Evolutionary conservation across 2,888 invertebrate species (phyloP), one percentile per base, ranked within the genome.

Genomic region (Phania funesta): DNA sequence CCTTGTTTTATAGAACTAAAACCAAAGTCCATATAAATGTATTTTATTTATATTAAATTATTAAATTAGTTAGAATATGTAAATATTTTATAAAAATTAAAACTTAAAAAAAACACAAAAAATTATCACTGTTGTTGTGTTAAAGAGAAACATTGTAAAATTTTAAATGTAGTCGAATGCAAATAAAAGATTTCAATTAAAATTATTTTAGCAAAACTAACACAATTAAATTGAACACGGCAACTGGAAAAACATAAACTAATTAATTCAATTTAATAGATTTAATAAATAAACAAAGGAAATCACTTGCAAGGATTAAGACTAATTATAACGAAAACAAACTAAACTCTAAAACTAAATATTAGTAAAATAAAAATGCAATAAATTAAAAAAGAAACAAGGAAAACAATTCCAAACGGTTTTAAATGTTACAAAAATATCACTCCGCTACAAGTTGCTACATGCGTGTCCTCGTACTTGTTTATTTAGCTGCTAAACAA

Each of bases 61-160:
- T 22, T 20, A 56, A 41, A 50, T 56, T 78, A 79, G 78, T 73
- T 79, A 79, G 78, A 79, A 79, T 67, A 73, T 79, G 78, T 79
- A 79, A 79, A 79, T 79, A 78, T 56, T 78, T 78, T 58, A 65
- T 75, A 46, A 70, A 56, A 41, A 65, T 22, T 56, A 48, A 24
- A 46, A 67, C 3, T 29, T 26, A 35, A 50, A n/a, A 5, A 29
- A n/a, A n/a, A 50, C 22, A 48, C 18, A 60, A 35, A 44, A 20
- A 18, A 64, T 54, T 64, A 78, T 50, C 9, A 78, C 65, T 78
- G 78, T 78, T 78, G 71, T 67, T 65, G 38, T 73, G 58, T 64
- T 35, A 68, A 68, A 62, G 4, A 6, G 29, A 64, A 62, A 70
- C 48, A 71, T 70, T 58, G 48, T 54, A 70, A 78, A 67, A 52